Conservation (phyloP, 2,797 vertebrate species). For the Sebastes flavidus region DNA sequence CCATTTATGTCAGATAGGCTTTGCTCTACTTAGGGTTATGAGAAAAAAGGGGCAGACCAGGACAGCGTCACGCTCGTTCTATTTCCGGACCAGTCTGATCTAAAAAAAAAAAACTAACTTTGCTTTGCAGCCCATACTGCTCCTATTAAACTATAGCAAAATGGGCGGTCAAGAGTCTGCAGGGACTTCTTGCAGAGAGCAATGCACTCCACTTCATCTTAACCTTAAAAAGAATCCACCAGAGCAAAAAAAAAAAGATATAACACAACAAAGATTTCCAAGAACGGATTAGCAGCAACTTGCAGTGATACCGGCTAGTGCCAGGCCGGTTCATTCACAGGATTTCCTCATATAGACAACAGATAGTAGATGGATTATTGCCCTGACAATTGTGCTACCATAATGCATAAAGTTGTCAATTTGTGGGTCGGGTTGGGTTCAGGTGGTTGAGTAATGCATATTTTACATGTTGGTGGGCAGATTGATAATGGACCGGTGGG, state of each 20-base stretch:
- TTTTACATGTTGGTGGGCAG: too few relatives aligned
- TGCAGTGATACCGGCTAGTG: background rate
- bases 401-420: too few relatives aligned
- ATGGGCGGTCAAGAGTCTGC: slow-evolving; percentile 49
- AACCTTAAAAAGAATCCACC: slow-evolving; percentile 44
- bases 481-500: too few relatives aligned
- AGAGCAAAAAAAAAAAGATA: slow-evolving; percentile 1
- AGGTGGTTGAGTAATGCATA: too few relatives aligned
- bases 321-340: background rate
- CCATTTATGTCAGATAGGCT: slow-evolving; percentile 18
- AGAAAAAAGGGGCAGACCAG: slow-evolving; percentile 60
- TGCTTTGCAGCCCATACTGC: slow-evolving; percentile 53
- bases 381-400: too few relatives aligned
- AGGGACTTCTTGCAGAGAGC: slow-evolving; percentile 48
- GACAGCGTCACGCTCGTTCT: slow-evolving; percentile 48
- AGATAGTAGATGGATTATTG: background rate
- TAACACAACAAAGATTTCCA: slow-evolving; percentile 21
- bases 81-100: slow-evolving; percentile 66
- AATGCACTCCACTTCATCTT: slow-evolving; percentile 50
- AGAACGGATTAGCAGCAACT: background rate
- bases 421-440: background rate
- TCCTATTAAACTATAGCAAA: slow-evolving; percentile 60
- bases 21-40: slow-evolving; percentile 48
- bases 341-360: slow-evolving; percentile 11
- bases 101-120: slow-evolving; percentile 60